Conservation (phyloP, 2,797 vertebrate genomes). For the Chloroceryle inda region DNA sequence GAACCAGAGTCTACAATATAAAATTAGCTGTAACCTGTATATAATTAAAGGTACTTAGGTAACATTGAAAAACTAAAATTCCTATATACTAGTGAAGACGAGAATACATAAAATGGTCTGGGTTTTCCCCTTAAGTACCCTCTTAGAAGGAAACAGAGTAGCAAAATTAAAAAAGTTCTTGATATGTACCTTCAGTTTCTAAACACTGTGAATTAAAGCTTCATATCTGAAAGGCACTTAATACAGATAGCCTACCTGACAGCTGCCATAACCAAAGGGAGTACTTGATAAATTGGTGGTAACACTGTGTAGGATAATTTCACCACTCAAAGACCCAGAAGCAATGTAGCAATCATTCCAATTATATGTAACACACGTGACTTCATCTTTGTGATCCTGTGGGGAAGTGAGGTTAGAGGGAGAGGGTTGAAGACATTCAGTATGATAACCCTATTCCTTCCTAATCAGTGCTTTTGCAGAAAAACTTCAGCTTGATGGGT, state of each 20-base stretch:
- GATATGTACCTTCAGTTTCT: not conserved
- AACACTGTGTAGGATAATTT: slow-evolving; percentile 93
- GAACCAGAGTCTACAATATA: not conserved
- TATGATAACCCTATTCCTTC: not conserved
- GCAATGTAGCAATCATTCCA: slow-evolving; percentile 91
- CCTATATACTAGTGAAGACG: not conserved
- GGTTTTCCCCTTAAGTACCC: not conserved
- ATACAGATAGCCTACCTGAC: slow-evolving; percentile 82
- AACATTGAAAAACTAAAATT: no score
- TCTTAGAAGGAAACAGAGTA: not conserved
- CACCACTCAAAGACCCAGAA: slow-evolving; percentile 94
- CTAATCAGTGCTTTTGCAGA: not conserved
- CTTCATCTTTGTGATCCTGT: slow-evolving; percentile 94
- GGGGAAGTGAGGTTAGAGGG: not conserved
- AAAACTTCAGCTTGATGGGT: not conserved
- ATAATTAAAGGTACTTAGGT: not conserved
- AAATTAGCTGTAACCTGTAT: not conserved
- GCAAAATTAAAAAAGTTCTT: not conserved
- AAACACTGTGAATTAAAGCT: not conserved
- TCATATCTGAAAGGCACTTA: not conserved
- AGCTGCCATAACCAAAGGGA: slow-evolving; percentile 91
- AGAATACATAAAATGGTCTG: not conserved
- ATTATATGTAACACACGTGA: slow-evolving; percentile 93
- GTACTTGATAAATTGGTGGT: slow-evolving; percentile 94
- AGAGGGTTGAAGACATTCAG: not conserved